Conservation (phyloP, 2,113 vertebrate genomes). For the Macaca mulatta region DNA sequence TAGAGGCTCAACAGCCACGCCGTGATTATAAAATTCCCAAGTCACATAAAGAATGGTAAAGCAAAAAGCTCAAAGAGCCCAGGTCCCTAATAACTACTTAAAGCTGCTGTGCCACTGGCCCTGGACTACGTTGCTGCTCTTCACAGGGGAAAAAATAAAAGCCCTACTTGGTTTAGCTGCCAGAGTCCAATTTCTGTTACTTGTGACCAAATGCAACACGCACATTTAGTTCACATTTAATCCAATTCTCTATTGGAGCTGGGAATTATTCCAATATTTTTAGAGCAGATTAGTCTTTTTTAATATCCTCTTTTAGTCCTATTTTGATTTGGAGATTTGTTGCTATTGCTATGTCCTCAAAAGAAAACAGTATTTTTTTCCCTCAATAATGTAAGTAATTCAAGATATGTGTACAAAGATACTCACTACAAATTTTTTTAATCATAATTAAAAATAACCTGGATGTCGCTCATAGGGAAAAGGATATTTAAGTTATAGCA, state of each 20-base stretch:
- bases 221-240: background rate
- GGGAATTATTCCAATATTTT: background rate
- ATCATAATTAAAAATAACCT: background rate
- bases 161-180: background rate
- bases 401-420: background rate
- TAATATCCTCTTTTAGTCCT: background rate
- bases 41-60: background rate
- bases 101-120: background rate
- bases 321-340: background rate
- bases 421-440: background rate
- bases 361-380: background rate
- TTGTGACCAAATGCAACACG: background rate
- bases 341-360: background rate
- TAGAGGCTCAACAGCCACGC: no score
- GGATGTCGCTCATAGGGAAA: background rate
- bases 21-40: background rate
- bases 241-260: background rate
- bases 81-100: no score
- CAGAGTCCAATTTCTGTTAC: background rate
- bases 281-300: background rate
- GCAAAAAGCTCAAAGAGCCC: background rate
- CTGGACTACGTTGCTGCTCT: background rate
- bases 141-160: background rate
- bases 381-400: background rate
- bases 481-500: background rate